Evolutionary conservation across 2,797 vertebrate species (phyloP), one percentile per base, ranked within the genome.

Genomic region (Intellagama lesueurii): DNA sequence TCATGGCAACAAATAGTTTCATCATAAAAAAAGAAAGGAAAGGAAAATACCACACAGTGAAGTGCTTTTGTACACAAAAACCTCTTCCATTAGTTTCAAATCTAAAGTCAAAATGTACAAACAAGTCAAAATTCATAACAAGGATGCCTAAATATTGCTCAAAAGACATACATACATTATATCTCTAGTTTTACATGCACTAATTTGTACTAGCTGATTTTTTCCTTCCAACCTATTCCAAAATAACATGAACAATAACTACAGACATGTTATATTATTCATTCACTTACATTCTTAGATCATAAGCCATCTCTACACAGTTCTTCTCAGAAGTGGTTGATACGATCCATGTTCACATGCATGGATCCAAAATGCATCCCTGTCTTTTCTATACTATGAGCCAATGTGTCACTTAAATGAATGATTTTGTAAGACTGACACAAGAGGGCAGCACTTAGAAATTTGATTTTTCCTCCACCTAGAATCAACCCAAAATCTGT

Each of bases 361-460:
- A 49, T 66, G 80, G n/a, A 35, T 40, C 16, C 4, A 70, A 87
- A 86, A 66, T 64, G n/a, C 12, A 0, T 5, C 8, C n/a, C 3
- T n/a, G 2, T n/a, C 19, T 19, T 88, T 49, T 35, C 28, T 2
- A 19, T 32, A 26, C 26, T 7, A 35, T 24, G 19, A 22, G n/a
- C 7, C 56, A 60, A 24, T 11, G 17, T 17, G 60, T 72, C 28
- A 3, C 26, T 81, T 44, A 60, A 73, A 28, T 76, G 7, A 32
- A 81, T 32, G 28, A 49, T 7, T 76, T 17, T 88, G 44, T 68
- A 88, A 80, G 3, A 73, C 80, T 70, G 76, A 93, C 94, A 93
- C 92, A 73, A 90, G 93, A 92, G 91, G 91, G 94, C 64, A 83
- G 89, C 77, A 91, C 44, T 49, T 70, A 76, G 78, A 52, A 82